Conservation (phyloP, 2,888 invertebrate species). For the Halictus ligatus region DNA sequence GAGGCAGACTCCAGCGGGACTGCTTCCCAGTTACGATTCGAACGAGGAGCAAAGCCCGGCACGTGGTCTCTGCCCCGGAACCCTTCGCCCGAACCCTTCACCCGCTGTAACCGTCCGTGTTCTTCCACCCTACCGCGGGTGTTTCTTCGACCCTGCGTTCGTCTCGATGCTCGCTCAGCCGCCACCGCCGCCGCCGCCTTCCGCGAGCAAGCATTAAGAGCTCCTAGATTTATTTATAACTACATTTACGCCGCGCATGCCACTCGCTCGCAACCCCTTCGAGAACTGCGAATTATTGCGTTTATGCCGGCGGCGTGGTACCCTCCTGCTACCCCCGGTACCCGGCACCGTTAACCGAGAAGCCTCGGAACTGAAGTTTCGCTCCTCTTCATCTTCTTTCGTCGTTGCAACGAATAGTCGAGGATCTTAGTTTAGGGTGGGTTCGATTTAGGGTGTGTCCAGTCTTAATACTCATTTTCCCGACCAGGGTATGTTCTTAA, state of each 20-base stretch:
- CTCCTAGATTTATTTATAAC: conserved; percentile 85
- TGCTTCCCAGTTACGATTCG: conserved; percentile 14
- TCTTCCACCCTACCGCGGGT: conserved; percentile 29
- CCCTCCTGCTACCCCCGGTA: neutral
- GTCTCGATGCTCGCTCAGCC: conserved; percentile 8
- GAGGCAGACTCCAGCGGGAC: conserved; percentile 4
- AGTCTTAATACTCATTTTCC: neutral
- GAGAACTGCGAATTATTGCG: conserved; percentile 78
- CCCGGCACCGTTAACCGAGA: neutral
- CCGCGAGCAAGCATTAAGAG: conserved; percentile 82
- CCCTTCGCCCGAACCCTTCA: conserved; percentile 16
- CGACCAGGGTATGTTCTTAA: too few species aligned
- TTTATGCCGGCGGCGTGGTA: conserved; percentile 73
- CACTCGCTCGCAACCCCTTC: conserved; percentile 76
- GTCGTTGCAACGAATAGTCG: neutral
- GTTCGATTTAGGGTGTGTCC: neutral
- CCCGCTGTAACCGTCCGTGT: neutral
- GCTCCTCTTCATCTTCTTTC: neutral
- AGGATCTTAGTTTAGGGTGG: neutral
- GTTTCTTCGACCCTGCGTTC: conserved; percentile 39
- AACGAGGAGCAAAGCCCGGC: conserved; percentile 16
- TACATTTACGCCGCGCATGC: conserved; percentile 84
- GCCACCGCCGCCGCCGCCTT: conserved; percentile 38
- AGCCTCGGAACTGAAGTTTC: conserved; percentile 8
- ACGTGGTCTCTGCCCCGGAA: neutral